These are phyloP conservation scores for Cenopis cana DNA, from an alignment of 2,888 invertebrate genomes.

Conservation along the genomic window DNA sequence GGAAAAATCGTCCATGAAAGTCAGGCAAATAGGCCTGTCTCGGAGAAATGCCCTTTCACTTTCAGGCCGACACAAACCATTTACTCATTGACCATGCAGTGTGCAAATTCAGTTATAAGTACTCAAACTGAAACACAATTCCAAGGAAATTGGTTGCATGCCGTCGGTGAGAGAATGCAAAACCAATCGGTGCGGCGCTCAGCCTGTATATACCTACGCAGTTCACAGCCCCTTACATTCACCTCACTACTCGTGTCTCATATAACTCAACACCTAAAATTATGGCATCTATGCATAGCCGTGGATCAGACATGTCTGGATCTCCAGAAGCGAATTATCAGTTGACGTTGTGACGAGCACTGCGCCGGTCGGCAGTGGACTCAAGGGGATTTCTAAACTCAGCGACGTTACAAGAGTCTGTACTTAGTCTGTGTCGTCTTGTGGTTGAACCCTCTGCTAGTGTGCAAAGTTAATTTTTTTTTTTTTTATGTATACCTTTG, in stretches of 20 bases:
- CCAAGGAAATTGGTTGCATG: conserved; percentile 5
- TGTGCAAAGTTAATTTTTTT: too few relatives aligned
- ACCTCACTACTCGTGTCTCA: background rate
- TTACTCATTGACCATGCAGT: too few relatives aligned
- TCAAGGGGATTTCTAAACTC: background rate
- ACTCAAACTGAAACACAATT: background rate
- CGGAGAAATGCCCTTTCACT: too few relatives aligned
- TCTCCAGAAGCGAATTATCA: background rate
- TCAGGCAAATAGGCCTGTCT: too few relatives aligned
- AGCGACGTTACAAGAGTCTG: conserved; percentile 1
- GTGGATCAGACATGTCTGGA: background rate
- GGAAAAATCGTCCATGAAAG: too few relatives aligned
- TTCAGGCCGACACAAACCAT: background rate
- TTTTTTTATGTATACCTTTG: too few relatives aligned
- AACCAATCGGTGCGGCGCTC: background rate
- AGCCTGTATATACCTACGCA: background rate
- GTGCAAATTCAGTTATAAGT: background rate
- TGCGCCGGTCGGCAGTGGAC: background rate
- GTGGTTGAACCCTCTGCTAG: background rate
- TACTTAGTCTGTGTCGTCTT: too few relatives aligned
- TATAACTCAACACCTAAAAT: background rate
- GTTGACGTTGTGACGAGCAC: background rate
- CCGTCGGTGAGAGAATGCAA: conserved; percentile 14
- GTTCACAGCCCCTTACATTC: too few relatives aligned
- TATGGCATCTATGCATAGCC: background rate